These are phyloP conservation scores for Isotomurus palustris DNA, from an alignment of 2,888 invertebrate genomes.

Conservation along the genomic window DNA sequence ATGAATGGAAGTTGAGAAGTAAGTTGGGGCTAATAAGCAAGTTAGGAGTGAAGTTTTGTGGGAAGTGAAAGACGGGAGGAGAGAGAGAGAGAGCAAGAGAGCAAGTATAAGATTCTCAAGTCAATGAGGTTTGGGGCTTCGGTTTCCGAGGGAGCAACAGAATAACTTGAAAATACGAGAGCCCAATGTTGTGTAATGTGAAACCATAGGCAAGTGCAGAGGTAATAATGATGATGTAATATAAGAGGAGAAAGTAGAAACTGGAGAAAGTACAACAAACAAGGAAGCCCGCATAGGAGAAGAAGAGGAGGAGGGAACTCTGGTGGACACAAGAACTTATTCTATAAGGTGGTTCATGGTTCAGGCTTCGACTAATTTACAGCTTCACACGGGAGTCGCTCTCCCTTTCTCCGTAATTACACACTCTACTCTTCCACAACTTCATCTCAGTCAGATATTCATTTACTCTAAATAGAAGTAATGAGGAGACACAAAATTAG, in stretches of 20 bases:
- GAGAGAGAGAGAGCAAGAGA: constrained; percentile 3
- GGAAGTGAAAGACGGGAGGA: background rate
- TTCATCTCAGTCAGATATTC: constrained; percentile 33
- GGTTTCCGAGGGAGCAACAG: too few relatives aligned
- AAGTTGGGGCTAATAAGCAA: constrained; percentile 3
- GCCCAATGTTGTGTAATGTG: too few relatives aligned
- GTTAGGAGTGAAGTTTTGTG: background rate
- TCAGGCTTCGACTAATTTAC: constrained; percentile 43
- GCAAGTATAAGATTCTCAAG: constrained; percentile 2
- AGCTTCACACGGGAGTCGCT: constrained; percentile 30
- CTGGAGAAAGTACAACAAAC: too few relatives aligned
- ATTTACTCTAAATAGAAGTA: constrained; percentile 42
- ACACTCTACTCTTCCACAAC: constrained; percentile 10
- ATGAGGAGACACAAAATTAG: too few relatives aligned
- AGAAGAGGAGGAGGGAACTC: too few relatives aligned
- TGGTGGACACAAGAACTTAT: too few relatives aligned
- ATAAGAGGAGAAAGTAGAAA: background rate
- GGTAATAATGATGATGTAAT: background rate
- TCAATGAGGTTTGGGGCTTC: constrained; percentile 2
- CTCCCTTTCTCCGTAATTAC: constrained; percentile 3
- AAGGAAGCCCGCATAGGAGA: too few relatives aligned
- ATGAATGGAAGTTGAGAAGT: constrained; percentile 1
- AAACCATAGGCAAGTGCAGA: too few relatives aligned
- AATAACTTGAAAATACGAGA: too few relatives aligned
- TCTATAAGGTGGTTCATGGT: constrained; percentile 10